Conservation (phyloP, 2,888 invertebrate species). For the Ectemnius continuus region DNA sequence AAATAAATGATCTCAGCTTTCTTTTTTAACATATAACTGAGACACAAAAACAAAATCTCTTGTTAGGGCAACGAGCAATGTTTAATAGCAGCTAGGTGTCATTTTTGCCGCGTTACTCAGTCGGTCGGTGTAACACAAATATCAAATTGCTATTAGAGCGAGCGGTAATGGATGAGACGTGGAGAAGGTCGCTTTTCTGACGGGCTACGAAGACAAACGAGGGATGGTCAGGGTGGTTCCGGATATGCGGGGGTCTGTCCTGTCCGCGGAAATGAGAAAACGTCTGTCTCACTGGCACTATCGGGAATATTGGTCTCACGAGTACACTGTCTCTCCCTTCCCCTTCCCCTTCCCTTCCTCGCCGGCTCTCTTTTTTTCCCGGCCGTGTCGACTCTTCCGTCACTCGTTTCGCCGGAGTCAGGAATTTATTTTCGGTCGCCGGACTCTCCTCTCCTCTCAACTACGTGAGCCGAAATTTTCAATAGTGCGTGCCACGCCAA, state of each 20-base stretch:
- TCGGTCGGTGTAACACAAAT: conserved; percentile 2
- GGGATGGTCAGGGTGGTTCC: conserved; percentile 47
- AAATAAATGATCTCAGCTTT: conserved; percentile 10
- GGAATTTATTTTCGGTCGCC: conserved; percentile 56
- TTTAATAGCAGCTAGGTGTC: too few species aligned
- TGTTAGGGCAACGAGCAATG: too few species aligned
- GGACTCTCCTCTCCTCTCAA: conserved; percentile 29
- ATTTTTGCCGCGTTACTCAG: too few species aligned
- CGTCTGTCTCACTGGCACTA: conserved; percentile 46
- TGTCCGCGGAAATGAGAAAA: conserved; percentile 54
- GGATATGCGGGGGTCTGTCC: conserved; percentile 23
- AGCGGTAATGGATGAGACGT: neutral
- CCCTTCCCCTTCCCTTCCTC: too few species aligned
- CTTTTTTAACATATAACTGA: too few species aligned
- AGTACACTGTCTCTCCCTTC: conserved; percentile 31
- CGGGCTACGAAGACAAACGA: conserved; percentile 49
- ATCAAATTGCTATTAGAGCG: conserved; percentile 30
- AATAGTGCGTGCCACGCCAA: conserved; percentile 26
- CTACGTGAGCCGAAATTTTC: conserved; percentile 61
- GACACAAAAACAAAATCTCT: too few species aligned
- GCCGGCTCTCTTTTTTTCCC: too few species aligned
- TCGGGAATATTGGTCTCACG: conserved; percentile 52
- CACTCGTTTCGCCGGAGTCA: conserved; percentile 19
- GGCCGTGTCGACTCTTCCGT: too few species aligned
- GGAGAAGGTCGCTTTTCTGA: conserved; percentile 18